Base-by-base conservation (phyloP, 2,888 invertebrate genomes). In the Microplitis deprimator region DNA sequence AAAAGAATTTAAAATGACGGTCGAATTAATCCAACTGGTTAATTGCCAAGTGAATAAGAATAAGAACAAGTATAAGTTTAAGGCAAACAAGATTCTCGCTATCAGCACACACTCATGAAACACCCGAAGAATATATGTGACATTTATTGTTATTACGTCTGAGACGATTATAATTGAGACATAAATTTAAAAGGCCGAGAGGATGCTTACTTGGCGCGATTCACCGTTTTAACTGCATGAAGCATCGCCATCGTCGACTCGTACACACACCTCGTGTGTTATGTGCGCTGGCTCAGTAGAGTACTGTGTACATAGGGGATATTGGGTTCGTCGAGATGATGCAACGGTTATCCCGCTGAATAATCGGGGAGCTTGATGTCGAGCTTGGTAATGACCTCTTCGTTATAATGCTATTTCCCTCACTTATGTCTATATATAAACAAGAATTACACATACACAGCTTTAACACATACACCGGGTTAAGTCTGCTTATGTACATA, bases 111-210 rank as follows among this genome's bases (percentile, higher is more conserved):
- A 38, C 70, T 70, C 69, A 60, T 39, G 16, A 20, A 40, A 7
- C 29, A 29, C 20, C 60, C 59, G 50, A 72, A 38, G 71, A 60
- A 84, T 84, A 84, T 85, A 85, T 82, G 84, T 84, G 85, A 84
- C 85, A 82, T 85, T 85, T 85, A 85, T 85, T 84, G 84, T 85
- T 85, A 85, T 86, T 85, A 84, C 84, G 81, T 82, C 77, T 82
- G 82, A 82, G 84, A 81, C 81, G 81, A 83, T 84, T 82, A 83
- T 86, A 86, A 86, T 86, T 86, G 85, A 85, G 85, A 85, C 85
- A 85, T 85, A 85, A 86, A 86, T 82, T 84, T 80, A 69, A 67
- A 50, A 50, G 50, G 50, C 50, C 6, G 50, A 50, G 73, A 76
- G 72, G 69, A 78, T 60, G 64, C 82, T 83, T 83, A 84, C 84